Evolutionary conservation across 2,113 vertebrate genomes (phyloP), one percentile per base, ranked within the genome.

Genomic region (Catagonus wagneri): DNA sequence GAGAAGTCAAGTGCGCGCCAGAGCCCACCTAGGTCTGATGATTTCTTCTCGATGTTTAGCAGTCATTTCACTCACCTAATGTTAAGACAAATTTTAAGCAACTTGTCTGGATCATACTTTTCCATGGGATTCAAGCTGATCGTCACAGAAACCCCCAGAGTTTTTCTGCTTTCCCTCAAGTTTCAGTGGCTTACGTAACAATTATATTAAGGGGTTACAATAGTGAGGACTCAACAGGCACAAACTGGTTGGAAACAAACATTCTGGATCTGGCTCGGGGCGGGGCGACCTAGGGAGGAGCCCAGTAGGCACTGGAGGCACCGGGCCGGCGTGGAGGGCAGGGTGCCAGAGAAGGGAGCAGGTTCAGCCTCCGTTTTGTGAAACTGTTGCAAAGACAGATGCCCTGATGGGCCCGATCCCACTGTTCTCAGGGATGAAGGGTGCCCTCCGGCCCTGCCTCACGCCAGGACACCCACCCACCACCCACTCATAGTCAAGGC

Each of bases 1-100:
- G 2, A 36, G 16, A 25, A 63, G 44, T 10, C 36, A 8, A 3
- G 36, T 0, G 5, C 32, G 2, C 1, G 1, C 36, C 52, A n/a
- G 65, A 34, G 15, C 34, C 74, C 39, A 7, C 14, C n/a, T 0
- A 2, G 68, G 7, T 32, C 20, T 27, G 32, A 1, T 11, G n/a
- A 16, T 14, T 17, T 5, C 22, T 36, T 14, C 25, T 22, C 44
- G 1, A 1, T 32, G 4, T 7, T 10, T 1, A 52, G 32, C 29
- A 7, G 54, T 22, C 65, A 7, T 4, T 25, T 71, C 39, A 1
- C 27, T 50, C 39, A 23, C 69, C 36, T 65, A 5, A 27, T 29
- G 27, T 25, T n/a, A n/a, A n/a, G n/a, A n/a, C 56, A 2, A 2
- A 8, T 7, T 65, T n/a, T 54, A 15, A 81, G 71, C 25, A 3